Percentiles rank a stretch among this genome's conserved stretches.
phyloP scores from a whole-genome alignment of 1,140 invertebrate genomes.

The Zaprionus davidi region DNA sequence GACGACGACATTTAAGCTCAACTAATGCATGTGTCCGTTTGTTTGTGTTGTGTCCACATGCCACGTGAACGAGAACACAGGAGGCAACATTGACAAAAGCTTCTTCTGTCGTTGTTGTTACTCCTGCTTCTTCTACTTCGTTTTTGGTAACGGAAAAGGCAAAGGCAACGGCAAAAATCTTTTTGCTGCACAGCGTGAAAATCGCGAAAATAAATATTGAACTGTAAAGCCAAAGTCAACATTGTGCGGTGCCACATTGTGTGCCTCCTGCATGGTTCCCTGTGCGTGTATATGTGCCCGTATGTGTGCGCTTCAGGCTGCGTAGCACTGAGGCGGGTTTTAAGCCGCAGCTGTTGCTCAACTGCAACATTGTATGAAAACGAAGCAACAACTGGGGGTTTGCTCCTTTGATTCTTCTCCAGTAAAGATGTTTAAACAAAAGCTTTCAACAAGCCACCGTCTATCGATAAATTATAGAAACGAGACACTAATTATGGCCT shows the following conservation, averaged over 20 bases:
- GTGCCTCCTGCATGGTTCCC: conserved; percentile 1
- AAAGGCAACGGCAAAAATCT: conserved; percentile 57
- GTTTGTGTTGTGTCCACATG: conserved; percentile 76
- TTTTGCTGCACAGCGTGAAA: conserved; percentile 70
- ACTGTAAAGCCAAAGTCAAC: conserved; percentile 84
- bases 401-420: not conserved
- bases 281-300: conserved; percentile 1
- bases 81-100: conserved; percentile 38
- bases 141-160: conserved; percentile 8
- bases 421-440: conserved; percentile 34
- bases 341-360: conserved; percentile 67
- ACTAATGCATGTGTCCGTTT: conserved; percentile 79
- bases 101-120: conserved; percentile 13
- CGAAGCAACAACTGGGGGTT: conserved; percentile 28
- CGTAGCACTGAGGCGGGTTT: conserved; percentile 36
- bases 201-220: conserved; percentile 84
- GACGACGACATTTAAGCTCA: conserved; percentile 70
- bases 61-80: conserved; percentile 30
- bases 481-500: conserved; percentile 35
- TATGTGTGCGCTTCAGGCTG: conserved; percentile 8
- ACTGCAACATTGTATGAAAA: conserved; percentile 19
- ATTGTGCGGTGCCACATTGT: conserved; percentile 36
- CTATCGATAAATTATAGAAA: conserved; percentile 50
- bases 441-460: conserved; percentile 22
- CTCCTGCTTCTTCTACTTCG: not conserved